Evolutionary conservation across 2,113 vertebrate species (phyloP).

Genomic region (Lepidothrix coronata): DNA sequence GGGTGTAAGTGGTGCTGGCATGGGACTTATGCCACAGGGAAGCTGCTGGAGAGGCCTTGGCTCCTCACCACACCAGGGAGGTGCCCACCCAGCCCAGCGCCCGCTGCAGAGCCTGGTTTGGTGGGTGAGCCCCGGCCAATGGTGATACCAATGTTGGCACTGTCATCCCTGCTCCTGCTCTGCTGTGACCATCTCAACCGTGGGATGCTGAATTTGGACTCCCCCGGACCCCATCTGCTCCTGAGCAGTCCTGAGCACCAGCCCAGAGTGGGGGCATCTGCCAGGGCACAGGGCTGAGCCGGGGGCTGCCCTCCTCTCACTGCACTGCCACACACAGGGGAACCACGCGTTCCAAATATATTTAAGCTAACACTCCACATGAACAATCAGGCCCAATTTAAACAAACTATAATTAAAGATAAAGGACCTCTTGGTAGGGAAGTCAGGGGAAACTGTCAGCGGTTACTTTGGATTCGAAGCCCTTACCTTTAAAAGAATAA

Average conservation of each 20-base stretch:
- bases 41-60: background rate
- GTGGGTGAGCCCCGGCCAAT: rapidly evolving
- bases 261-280: rapidly evolving
- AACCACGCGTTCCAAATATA: background rate
- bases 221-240: rapidly evolving
- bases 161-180: background rate
- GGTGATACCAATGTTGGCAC: rapidly evolving
- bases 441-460: slow-evolving; percentile 14
- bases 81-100: background rate
- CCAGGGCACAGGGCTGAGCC: background rate
- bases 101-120: background rate
- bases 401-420: slow-evolving; percentile 51
- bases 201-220: rapidly evolving
- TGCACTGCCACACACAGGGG: background rate
- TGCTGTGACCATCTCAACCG: rapidly evolving
- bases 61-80: rapidly evolving
- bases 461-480: background rate
- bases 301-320: background rate
- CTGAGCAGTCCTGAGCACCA: rapidly evolving
- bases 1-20: background rate
- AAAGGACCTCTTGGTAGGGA: slow-evolving; percentile 18
- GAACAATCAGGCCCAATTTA: slow-evolving; percentile 47
- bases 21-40: background rate
- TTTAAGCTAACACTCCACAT: background rate
- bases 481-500: slow-evolving; percentile 13